phyloP scores from a whole-genome alignment of 1,140 invertebrate genomes.

The Heliothis subflexa region DNA sequence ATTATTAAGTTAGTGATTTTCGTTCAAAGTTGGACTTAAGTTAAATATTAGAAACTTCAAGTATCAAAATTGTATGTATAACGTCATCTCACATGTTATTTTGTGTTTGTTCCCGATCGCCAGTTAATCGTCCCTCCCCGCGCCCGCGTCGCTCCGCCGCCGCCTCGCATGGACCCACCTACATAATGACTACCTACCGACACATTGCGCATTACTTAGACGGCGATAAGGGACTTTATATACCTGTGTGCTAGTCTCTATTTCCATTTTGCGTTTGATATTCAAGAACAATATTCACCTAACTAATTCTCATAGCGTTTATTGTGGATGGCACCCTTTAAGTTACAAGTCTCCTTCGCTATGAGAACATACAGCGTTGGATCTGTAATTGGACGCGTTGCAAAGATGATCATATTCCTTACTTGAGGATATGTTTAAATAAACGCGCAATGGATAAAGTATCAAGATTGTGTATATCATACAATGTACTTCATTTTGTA shows the following conservation, averaged over 20 bases:
- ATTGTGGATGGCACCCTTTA: too few species aligned
- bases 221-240: constrained; percentile 12
- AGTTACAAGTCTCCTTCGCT: too few species aligned
- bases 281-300: too few species aligned
- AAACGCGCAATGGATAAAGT: constrained; percentile 14
- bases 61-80: not conserved
- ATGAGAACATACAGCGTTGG: too few species aligned
- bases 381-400: too few species aligned
- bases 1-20: not conserved
- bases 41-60: not conserved
- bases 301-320: too few species aligned
- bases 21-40: not conserved
- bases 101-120: constrained; percentile 47
- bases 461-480: constrained; percentile 9
- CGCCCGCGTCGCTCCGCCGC: constrained; percentile 29
- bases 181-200: constrained; percentile 20
- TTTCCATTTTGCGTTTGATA: constrained; percentile 16
- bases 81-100: constrained; percentile 37
- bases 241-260: not conserved
- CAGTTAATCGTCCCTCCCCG: constrained; percentile 38
- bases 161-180: constrained; percentile 32
- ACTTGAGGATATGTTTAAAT: not conserved
- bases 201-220: not conserved
- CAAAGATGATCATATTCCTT: too few species aligned
- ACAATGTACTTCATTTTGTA: not conserved